Evolutionary conservation across 2,888 invertebrate species (phyloP), one percentile per base, ranked within the genome.

Genomic region (Megamerina dolium): DNA sequence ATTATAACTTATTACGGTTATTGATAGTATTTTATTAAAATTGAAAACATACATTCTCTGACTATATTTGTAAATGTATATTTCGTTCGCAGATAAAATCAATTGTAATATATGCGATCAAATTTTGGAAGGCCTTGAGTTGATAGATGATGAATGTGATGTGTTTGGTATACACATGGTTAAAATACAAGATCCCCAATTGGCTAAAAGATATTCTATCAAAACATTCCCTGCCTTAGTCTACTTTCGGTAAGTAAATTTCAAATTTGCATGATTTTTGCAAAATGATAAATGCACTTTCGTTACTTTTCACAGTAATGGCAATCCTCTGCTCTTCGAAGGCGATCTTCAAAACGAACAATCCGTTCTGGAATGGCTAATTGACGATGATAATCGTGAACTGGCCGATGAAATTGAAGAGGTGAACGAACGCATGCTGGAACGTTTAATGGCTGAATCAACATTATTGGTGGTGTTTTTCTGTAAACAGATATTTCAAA

Each of bases 161-260:
- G 86, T 89, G 1, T 93, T 85, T 65, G 93, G 93, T 37, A 93
- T 93, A 57, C 90, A 92, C 58, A 82, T 93, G 81, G 93, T 93
- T 1, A 87, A 91, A 66, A 92, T 93, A 59, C 87, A 88, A 70
- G 93, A 93, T 73, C 86, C 88, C 1, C 88, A 88, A 62, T 70
- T 93, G 46, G 92, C 93, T 5, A 93, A 92, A 68, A 78, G 91
- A 57, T 93, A 93, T 73, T 91, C 91, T 48, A 93, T 93, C 49
- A 92, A 92, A 70, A 93, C 92, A 40, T 93, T 89, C 71, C 93
- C 93, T 2, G 92, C 92, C 10, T 77, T 93, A 63, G 90, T 93
- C 1, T 93, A 92, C 66, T 89, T 89, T 70, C 79, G 88, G 75
- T 88, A 81, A 60, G 35, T 41, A 14, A 31, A 3, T n/a, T n/a